A percentile compares a stretch with the other conserved stretches of the same genome.
phyloP scores from a whole-genome alignment of 2,113 vertebrate species.

The Phainopepla nitens region DNA sequence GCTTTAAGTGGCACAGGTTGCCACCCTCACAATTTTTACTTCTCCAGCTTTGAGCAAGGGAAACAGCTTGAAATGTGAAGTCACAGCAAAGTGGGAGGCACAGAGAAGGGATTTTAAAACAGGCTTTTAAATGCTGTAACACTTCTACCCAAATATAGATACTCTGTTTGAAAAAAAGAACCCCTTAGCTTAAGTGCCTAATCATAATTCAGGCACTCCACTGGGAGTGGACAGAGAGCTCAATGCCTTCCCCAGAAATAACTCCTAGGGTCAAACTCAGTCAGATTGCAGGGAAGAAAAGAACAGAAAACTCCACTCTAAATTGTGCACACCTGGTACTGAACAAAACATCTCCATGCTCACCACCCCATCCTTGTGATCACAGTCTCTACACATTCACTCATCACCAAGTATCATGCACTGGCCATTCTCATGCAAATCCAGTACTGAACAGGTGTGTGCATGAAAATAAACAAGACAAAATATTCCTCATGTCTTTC shows the following conservation, averaged over 20 bases:
- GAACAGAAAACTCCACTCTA: not conserved
- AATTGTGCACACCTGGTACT: not conserved
- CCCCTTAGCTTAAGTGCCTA: not conserved
- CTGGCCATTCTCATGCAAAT: not conserved
- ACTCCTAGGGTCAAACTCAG: not conserved
- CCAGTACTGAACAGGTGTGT: not conserved
- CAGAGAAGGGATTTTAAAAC: not conserved
- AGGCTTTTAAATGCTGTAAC: not conserved
- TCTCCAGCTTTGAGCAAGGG: not conserved
- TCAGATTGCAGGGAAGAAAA: not conserved
- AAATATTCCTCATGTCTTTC: not conserved
- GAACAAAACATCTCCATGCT: not conserved
- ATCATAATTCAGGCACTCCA: not conserved
- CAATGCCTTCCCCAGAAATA: not conserved
- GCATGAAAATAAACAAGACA: not conserved
- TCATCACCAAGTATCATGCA: not conserved
- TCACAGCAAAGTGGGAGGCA: not conserved
- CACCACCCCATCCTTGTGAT: not conserved
- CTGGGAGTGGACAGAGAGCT: not conserved
- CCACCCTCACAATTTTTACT: not conserved
- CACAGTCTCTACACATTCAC: not conserved
- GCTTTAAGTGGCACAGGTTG: fast-evolving
- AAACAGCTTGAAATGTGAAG: not conserved
- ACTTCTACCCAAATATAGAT: not conserved
- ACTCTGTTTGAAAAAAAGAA: not conserved